phyloP scores from a whole-genome alignment of 23 tunicate genomes.

The Corella eumyota region DNA sequence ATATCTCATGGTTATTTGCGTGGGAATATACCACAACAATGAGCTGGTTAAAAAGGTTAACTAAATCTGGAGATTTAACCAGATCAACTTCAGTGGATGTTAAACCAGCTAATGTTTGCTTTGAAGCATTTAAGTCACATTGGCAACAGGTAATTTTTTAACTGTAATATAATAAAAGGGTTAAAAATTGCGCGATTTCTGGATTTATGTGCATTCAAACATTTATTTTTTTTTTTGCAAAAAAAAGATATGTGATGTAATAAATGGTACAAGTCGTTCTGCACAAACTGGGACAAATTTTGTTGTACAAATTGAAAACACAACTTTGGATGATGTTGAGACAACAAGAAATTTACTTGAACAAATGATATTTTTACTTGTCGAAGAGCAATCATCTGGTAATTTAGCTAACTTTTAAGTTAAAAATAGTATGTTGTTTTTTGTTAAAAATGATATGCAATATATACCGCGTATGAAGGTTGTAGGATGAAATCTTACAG shows the following conservation, averaged over 20 bases:
- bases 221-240: not conserved
- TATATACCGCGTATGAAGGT: no score
- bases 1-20: no score
- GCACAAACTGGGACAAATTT: no score
- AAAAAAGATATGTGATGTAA: constrained; percentile 48
- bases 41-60: no score
- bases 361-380: constrained; percentile 68
- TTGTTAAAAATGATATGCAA: no score
- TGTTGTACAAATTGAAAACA: constrained; percentile 30
- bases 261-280: constrained; percentile 21
- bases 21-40: no score
- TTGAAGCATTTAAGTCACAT: constrained; percentile 73
- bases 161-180: not conserved
- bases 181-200: no score
- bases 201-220: no score
- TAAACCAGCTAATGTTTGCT: constrained; percentile 31
- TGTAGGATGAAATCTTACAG: no score
- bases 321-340: constrained; percentile 60
- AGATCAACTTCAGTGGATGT: no score
- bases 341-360: constrained; percentile 54
- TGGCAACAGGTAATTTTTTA: constrained; percentile 61
- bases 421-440: not conserved
- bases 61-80: no score
- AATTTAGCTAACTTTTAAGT: not conserved
- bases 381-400: constrained; percentile 71